These are phyloP conservation scores for Caenorhabditis plicata DNA, from an alignment of 2,888 invertebrate genomes.

Conservation along the genomic window DNA sequence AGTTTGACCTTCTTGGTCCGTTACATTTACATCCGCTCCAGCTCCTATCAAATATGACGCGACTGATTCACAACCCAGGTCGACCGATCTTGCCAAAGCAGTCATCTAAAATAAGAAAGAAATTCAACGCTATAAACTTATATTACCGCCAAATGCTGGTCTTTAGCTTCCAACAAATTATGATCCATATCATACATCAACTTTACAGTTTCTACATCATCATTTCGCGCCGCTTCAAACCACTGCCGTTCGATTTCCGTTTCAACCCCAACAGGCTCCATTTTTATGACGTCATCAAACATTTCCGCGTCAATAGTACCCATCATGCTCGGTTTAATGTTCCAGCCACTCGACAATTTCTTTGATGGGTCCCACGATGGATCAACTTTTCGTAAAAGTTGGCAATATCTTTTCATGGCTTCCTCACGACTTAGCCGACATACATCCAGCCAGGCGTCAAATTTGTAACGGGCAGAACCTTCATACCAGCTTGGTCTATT, in stretches of 20 bases:
- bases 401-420: constrained; percentile 88
- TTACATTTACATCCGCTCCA: constrained; percentile 44
- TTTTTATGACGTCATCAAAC: constrained; percentile 21
- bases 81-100: constrained; percentile 41
- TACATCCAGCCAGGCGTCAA: constrained; percentile 83
- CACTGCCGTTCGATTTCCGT: constrained; percentile 27
- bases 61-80: constrained; percentile 28
- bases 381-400: constrained; percentile 62
- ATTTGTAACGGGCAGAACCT: constrained; percentile 82
- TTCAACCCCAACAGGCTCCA: constrained; percentile 13
- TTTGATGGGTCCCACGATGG: constrained; percentile 16
- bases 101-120: constrained; percentile 29
- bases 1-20: constrained; percentile 51
- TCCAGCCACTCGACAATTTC: constrained; percentile 6
- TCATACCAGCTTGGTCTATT: constrained; percentile 83
- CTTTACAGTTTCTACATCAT: constrained; percentile 15
- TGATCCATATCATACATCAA: constrained; percentile 8
- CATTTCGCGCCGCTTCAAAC: constrained; percentile 29
- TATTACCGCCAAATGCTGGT: constrained; percentile 27
- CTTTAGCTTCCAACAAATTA: constrained; percentile 19
- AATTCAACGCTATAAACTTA: not conserved
- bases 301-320: constrained; percentile 20
- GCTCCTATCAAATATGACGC: constrained; percentile 22
- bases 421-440: constrained; percentile 73
- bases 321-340: constrained; percentile 16